Base-by-base conservation (phyloP, 2,797 vertebrate genomes). In the Hyperoplus immaculatus region DNA sequence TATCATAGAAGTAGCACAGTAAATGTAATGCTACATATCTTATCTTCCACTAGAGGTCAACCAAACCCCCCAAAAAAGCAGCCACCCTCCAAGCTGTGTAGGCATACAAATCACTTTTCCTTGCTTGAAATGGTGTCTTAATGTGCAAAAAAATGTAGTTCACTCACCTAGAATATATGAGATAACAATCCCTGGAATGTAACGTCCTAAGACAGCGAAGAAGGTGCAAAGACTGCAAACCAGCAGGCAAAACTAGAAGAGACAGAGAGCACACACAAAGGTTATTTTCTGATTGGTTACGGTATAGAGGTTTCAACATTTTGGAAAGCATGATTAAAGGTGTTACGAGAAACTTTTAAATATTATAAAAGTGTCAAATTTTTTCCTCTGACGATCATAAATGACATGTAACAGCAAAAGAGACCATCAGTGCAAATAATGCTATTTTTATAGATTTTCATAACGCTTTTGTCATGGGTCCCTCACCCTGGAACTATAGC, bases 211-310 rank as follows among this genome's bases (percentile, higher is more conserved):
- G 66, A 99, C 80, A 4, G 97, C 98, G 78, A 98, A 95, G 94
- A 98, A 99, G n/a, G 96, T 97, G 90, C 98, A 99, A 69, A 99
- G 81, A 14, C 98, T 98, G 96, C 98, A 99, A 83, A 98, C 96
- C 88, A 99, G 95, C 83, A 99, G 95, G 89, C 98, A 99, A 84
- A 99, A 99, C 98, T 99, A 87, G 75, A 91, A 38, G 46, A 84
- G 46, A 81, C 18, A 80, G 29, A 56, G 55, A 54, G 4, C 5
- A 53, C 51, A 69, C 46, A 42, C 38, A 58, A 29, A 16, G 45
- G 14, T 60, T 11, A 2, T 50, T 15, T 42, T 41, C n/a, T 29
- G 2, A 5, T 18, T 14, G 43, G 16, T 13, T 36, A n/a, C 6
- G 9, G 69, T 8, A 18, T 4, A 57, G 29, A n/a, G 12, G 51